Percentiles rank a stretch among this genome's conserved stretches.
Conservation (phyloP, 1,140 invertebrate species). For the Galleria mellonella region DNA sequence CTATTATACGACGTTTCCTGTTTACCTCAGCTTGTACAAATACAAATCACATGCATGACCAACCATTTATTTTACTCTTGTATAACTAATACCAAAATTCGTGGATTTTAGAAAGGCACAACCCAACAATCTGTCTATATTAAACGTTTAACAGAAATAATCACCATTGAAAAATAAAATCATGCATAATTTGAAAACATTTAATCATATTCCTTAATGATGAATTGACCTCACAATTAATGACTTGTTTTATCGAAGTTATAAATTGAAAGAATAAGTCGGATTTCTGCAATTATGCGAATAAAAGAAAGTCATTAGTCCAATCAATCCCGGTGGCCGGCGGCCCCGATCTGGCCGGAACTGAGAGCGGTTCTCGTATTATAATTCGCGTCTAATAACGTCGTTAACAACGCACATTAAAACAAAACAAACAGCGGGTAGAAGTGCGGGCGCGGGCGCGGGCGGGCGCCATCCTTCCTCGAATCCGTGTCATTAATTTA, state of each 20-base stretch:
- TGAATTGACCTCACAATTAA: constrained; percentile 22
- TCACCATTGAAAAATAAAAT: neutral
- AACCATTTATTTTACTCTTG: too few relatives aligned
- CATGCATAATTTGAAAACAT: constrained; percentile 3
- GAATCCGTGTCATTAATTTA: constrained; percentile 75
- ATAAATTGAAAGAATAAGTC: constrained; percentile 49
- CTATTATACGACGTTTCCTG: constrained; percentile 7
- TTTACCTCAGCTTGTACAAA: constrained; percentile 6
- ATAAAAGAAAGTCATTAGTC: constrained; percentile 61
- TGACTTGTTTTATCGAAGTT: constrained; percentile 32
- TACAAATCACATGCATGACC: too few relatives aligned
- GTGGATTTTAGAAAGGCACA: too few relatives aligned
- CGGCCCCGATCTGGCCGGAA: constrained; percentile 12
- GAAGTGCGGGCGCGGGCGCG: constrained; percentile 33
- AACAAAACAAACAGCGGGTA: constrained; percentile 67
- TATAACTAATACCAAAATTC: too few relatives aligned
- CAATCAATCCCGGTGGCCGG: constrained; percentile 42
- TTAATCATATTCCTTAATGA: constrained; percentile 10
- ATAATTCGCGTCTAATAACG: constrained; percentile 69
- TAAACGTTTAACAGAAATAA: too few relatives aligned
- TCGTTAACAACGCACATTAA: constrained; percentile 72
- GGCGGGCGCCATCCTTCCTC: constrained; percentile 68
- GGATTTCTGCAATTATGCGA: constrained; percentile 57
- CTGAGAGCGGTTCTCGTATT: constrained; percentile 40
- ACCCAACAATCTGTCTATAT: too few relatives aligned